Conservation (phyloP, 2,113 vertebrate genomes). For the Macrotis lagotis region DNA sequence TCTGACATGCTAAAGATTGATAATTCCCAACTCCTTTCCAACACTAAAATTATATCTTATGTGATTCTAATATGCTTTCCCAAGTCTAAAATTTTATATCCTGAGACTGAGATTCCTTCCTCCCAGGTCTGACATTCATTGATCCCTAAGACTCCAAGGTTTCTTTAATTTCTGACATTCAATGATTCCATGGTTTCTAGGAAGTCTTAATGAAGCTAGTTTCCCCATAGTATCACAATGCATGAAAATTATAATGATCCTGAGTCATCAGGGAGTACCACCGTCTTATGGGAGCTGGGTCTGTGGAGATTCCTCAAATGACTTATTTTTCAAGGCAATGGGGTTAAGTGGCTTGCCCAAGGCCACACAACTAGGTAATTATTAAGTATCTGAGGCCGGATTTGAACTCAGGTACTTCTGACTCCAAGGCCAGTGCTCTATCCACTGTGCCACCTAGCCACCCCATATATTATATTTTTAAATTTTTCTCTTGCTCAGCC, state of each 20-base stretch:
- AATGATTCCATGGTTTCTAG: neutral
- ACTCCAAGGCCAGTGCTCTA: no score
- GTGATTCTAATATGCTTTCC: neutral
- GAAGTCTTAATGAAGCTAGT: neutral
- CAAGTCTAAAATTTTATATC: neutral
- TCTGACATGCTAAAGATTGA: neutral
- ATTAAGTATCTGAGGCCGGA: no score
- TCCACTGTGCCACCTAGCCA: no score
- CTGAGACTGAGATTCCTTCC: neutral
- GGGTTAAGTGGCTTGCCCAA: no score
- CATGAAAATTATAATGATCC: neutral
- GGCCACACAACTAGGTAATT: no score
- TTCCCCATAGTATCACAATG: neutral
- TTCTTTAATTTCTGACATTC: neutral
- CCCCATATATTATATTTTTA: no score
- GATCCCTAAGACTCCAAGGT: neutral
- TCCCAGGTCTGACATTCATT: neutral
- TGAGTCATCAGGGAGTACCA: neutral
- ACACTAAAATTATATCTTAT: neutral
- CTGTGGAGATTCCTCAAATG: neutral
- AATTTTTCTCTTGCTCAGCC: neutral
- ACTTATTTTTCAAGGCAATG: no score
- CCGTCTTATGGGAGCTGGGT: neutral
- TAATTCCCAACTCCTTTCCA: neutral
- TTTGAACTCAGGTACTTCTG: no score